phyloP scores from a whole-genome alignment of 1,140 invertebrate genomes.

The Danaus plexippus region DNA sequence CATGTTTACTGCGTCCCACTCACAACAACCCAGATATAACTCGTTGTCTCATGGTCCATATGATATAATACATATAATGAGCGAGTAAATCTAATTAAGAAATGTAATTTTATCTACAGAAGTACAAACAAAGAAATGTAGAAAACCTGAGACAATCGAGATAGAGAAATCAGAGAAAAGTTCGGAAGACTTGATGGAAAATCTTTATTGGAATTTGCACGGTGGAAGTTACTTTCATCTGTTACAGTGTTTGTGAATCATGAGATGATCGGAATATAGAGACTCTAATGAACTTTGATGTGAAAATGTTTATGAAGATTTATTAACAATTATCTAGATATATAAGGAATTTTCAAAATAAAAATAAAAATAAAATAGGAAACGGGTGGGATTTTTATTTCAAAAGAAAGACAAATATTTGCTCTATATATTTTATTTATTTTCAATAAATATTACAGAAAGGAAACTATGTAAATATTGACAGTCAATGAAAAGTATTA shows the following conservation, averaged over 20 bases:
- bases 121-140: conserved; percentile 62
- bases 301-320: too few species aligned
- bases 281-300: conserved; percentile 36
- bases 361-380: conserved; percentile 47
- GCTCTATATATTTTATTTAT: conserved; percentile 47
- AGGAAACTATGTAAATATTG: conserved; percentile 38
- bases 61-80: conserved; percentile 58
- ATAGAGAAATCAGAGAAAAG: conserved; percentile 41
- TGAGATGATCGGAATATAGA: conserved; percentile 24
- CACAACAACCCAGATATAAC: conserved; percentile 74
- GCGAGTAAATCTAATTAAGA: conserved; percentile 45
- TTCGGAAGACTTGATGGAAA: conserved; percentile 60
- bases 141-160: conserved; percentile 64
- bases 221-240: conserved; percentile 69
- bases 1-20: conserved; percentile 65
- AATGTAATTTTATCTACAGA: conserved; percentile 68
- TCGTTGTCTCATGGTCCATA: conserved; percentile 73
- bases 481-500: conserved; percentile 21
- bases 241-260: conserved; percentile 44
- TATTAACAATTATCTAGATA: conserved; percentile 5
- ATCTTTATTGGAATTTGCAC: conserved; percentile 68
- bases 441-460: conserved; percentile 56
- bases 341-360: conserved; percentile 44
- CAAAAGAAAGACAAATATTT: conserved; percentile 30
- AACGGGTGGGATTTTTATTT: conserved; percentile 58